Evolutionary conservation across 2,888 invertebrate species (phyloP), one percentile per base, ranked within the genome.

Genomic region (Helleia helle): DNA sequence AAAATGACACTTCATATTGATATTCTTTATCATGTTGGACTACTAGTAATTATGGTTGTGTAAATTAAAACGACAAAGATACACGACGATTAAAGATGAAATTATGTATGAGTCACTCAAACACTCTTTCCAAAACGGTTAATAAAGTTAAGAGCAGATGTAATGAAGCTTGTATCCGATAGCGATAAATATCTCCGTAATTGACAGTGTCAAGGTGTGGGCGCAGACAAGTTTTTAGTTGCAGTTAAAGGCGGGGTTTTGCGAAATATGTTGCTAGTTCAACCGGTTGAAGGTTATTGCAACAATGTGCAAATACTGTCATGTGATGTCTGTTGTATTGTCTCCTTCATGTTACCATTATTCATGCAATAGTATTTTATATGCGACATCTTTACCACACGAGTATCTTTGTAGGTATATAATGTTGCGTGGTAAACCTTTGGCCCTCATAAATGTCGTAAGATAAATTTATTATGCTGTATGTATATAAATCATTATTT

Each of bases 151-250:
- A 15, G 9, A 27, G 34, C 31, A 41, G 40, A 42, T 38, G 40
- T 38, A 31, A 24, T 31, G 36, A 39, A 42, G 42, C 28, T 2
- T 24, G 39, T 40, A 34, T 45, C 37, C 12, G 25, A 40, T 43
- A 40, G 27, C 18, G 36, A 40, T 47, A 40, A 42, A 38, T 45
- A 43, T 48, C 36, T 40, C 37, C 28, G 28, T 43, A 46, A 41
- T 29, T 39, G 45, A 38, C 43, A 41, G 41, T 48, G 48, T 46
- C 48, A 46, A 46, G 48, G 48, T 48, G 48, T 48, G 41, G 48
- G 46, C 43, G 43, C 36, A 40, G 43, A 46, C 46, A 36, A 41
- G 43, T 46, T 43, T 37, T 37, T 38, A 40, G 27, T 39, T 26
- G 17, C 30, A 31, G 29, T 43, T 31, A 43, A 27, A 8, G 36